Percentiles rank a stretch among this genome's conserved stretches.
Evolutionary conservation across 2,113 vertebrate genomes (phyloP).

Genomic region (Egretta garzetta): DNA sequence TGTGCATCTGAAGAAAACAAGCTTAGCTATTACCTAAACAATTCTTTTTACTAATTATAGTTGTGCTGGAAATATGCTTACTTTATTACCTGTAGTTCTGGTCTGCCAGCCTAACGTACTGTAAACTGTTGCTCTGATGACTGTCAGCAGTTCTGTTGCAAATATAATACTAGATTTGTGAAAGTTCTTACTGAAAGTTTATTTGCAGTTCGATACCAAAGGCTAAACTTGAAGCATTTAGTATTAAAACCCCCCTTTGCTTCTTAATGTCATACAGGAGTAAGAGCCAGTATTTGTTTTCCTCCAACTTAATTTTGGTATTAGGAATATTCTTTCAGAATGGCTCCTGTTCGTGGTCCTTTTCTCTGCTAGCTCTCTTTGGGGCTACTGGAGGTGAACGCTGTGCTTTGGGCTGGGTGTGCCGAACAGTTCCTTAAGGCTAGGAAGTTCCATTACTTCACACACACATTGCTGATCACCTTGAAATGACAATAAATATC

Average conservation of each 20-base stretch:
- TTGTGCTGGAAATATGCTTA: neutral
- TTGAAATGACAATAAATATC: slow-evolving; percentile 39
- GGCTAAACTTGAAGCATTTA: neutral
- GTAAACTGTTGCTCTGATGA: neutral
- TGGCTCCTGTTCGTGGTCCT: neutral
- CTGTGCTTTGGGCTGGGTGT: neutral
- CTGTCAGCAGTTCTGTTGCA: neutral
- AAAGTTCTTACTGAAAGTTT: neutral
- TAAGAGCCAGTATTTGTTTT: neutral
- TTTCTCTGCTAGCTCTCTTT: neutral
- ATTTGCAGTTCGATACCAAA: neutral
- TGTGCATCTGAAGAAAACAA: neutral
- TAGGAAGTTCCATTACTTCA: neutral
- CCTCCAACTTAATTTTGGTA: neutral
- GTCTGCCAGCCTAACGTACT: neutral
- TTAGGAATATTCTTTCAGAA: neutral
- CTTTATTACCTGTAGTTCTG: neutral
- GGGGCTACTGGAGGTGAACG: neutral
- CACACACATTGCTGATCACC: neutral
- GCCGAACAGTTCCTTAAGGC: neutral
- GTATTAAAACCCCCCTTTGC: neutral
- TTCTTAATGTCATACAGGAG: neutral
- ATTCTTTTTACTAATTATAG: neutral
- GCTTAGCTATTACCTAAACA: neutral
- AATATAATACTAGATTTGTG: neutral